These are phyloP conservation scores for Mastomys natalensis DNA, from an alignment of 2,113 vertebrate genomes.

Conservation along the genomic window DNA sequence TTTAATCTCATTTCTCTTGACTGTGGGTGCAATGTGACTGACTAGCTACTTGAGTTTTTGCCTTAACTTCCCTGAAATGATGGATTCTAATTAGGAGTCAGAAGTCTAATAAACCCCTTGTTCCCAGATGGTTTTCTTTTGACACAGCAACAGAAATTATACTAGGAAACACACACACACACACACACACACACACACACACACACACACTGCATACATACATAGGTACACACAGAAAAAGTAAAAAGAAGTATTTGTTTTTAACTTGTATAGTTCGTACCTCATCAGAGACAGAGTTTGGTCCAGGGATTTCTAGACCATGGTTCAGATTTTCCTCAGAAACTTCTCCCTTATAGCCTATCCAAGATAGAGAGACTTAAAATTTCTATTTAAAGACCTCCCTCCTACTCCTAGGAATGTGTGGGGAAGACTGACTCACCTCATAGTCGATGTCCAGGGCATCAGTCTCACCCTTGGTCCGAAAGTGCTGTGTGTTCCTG, in stretches of 20 bases:
- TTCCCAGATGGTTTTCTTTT: neutral
- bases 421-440: conserved; percentile 85
- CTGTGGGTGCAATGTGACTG: neutral
- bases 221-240: neutral
- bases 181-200: neutral
- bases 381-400: neutral
- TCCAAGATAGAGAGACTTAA: neutral
- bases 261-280: too few relatives aligned
- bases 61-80: neutral
- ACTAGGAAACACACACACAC: neutral
- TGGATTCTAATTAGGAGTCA: neutral
- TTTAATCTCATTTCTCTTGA: neutral
- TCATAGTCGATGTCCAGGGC: conserved; percentile 98
- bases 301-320: neutral
- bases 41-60: neutral
- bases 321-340: neutral
- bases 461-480: conserved; percentile 93
- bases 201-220: neutral
- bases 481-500: conserved; percentile 93
- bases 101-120: neutral
- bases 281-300: neutral
- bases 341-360: neutral
- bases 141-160: neutral
- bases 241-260: neutral
- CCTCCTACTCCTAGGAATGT: accelerated